These are phyloP conservation scores for Dromiciops gliroides DNA, from an alignment of 2,113 vertebrate species.

Conservation along the genomic window DNA sequence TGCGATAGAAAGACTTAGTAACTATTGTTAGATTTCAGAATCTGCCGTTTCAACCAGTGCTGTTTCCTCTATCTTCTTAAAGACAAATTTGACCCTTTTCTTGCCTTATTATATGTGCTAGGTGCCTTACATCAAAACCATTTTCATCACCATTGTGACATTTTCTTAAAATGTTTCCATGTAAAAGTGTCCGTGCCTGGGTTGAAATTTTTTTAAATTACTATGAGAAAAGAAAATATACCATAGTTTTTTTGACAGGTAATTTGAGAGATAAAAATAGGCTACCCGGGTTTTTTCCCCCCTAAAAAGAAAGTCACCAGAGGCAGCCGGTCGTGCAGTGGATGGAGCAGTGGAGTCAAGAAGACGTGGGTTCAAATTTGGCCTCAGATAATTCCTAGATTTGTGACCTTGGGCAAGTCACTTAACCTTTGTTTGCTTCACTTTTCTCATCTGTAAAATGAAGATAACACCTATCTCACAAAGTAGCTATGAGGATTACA, in stretches of 20 bases:
- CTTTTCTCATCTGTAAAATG: background rate
- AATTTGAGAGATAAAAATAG: background rate
- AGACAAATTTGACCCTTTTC: background rate
- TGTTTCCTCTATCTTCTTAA: background rate
- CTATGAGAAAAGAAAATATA: background rate
- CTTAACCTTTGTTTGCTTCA: background rate
- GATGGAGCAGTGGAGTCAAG: background rate
- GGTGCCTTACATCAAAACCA: constrained; percentile 11
- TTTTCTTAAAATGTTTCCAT: background rate
- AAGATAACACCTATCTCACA: background rate
- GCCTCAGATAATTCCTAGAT: background rate
- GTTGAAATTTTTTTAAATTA: too few relatives aligned
- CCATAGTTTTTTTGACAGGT: background rate
- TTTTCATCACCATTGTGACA: background rate
- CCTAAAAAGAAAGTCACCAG: background rate
- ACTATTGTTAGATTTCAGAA: background rate
- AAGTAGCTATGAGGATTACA: background rate
- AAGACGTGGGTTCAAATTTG: background rate
- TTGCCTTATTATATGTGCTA: background rate
- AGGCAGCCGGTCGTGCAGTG: background rate
- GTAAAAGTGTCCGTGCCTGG: background rate
- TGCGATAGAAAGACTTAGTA: constrained; percentile 34
- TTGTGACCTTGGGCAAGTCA: background rate
- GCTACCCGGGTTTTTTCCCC: background rate
- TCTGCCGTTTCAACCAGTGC: too few relatives aligned